Percentiles rank a stretch among this genome's conserved stretches.
phyloP scores from a whole-genome alignment of 2,888 invertebrate species.

The Brachylomia viminalis region DNA sequence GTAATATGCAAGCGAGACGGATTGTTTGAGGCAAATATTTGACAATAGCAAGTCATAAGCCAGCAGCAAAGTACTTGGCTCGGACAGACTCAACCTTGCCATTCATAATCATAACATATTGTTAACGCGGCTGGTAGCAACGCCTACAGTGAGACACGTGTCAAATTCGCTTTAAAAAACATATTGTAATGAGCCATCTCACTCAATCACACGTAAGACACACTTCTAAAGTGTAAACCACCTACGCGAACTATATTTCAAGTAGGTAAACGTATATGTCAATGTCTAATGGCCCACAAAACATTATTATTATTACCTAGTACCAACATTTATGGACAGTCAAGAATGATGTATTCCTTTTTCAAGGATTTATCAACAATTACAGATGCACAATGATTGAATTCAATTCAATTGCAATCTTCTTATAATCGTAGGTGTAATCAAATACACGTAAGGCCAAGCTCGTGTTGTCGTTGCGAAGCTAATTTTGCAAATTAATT shows the following conservation, averaged over 20 bases:
- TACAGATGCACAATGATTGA: constrained; percentile 69
- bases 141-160: constrained; percentile 75
- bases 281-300: constrained; percentile 75
- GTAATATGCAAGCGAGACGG: constrained; percentile 51
- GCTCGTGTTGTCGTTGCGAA: constrained; percentile 56
- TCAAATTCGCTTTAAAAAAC: constrained; percentile 75
- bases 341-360: constrained; percentile 66
- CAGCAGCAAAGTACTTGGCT: constrained; percentile 75
- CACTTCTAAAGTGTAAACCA: constrained; percentile 63
- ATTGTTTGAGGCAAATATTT: constrained; percentile 74
- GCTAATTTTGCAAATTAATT: constrained; percentile 65
- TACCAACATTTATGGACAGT: constrained; percentile 66
- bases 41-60: constrained; percentile 70
- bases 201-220: constrained; percentile 67
- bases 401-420: constrained; percentile 72
- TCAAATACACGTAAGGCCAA: constrained; percentile 69
- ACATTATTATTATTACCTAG: constrained; percentile 70
- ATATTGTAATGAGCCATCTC: constrained; percentile 75
- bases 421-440: constrained; percentile 69
- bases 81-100: constrained; percentile 74
- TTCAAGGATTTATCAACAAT: constrained; percentile 74
- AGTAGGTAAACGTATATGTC: constrained; percentile 71
- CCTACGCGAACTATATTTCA: constrained; percentile 67
- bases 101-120: constrained; percentile 79
- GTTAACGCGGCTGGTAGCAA: constrained; percentile 67